Conservation (phyloP, 2,888 invertebrate species). For the Diarsia rubi region DNA sequence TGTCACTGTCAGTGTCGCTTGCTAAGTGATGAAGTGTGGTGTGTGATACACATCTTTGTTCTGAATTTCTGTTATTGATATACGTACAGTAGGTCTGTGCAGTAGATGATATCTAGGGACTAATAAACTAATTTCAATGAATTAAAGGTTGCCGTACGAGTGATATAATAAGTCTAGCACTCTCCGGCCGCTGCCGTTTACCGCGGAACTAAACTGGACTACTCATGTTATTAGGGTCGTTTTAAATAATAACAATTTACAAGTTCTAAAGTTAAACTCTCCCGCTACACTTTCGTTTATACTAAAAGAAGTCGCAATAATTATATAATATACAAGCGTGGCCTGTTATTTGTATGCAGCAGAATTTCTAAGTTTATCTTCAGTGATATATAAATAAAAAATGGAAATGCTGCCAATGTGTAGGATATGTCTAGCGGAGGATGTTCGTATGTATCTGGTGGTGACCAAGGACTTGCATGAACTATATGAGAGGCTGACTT, state of each 20-base stretch:
- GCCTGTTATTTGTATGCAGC: not conserved
- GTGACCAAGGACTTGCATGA: not conserved
- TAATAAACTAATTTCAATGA: no score
- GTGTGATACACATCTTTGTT: no score
- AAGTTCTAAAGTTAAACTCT: not conserved
- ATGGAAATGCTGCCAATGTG: not conserved
- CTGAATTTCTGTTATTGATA: no score
- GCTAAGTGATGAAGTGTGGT: no score
- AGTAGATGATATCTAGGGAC: no score
- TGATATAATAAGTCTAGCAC: not conserved
- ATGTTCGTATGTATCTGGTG: not conserved
- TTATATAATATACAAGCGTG: not conserved
- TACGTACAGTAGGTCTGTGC: no score
- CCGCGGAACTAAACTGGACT: not conserved
- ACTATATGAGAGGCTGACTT: constrained; percentile 7
- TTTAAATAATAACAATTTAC: not conserved
- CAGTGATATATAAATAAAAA: not conserved
- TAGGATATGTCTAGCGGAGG: not conserved
- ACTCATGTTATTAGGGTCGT: not conserved
- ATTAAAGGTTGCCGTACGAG: not conserved
- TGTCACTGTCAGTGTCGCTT: no score
- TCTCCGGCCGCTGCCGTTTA: not conserved
- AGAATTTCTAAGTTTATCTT: not conserved
- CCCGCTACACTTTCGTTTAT: not conserved
- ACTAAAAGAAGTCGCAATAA: not conserved